Conservation (phyloP, 2,113 vertebrate species). For the Camelus dromedarius region DNA sequence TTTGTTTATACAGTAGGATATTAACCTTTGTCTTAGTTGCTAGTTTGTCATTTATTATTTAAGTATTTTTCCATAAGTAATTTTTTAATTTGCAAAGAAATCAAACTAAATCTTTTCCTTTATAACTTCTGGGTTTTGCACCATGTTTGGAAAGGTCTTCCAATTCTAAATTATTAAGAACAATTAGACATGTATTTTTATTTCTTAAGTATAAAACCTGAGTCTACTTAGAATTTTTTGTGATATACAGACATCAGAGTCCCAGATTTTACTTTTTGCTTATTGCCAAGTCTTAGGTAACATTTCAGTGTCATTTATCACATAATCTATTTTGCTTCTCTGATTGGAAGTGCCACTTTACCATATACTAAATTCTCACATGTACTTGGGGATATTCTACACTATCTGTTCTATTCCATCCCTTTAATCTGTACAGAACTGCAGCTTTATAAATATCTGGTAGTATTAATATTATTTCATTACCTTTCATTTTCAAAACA, state of each 20-base stretch:
- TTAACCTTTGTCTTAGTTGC: background rate
- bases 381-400: conserved; percentile 1
- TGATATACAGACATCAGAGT: background rate
- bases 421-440: background rate
- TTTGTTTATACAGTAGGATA: background rate
- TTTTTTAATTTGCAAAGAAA: background rate
- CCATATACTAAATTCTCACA: conserved; percentile 15
- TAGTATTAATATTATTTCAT: background rate
- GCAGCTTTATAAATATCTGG: background rate
- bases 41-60: background rate
- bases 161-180: background rate
- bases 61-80: background rate
- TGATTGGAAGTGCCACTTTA: background rate
- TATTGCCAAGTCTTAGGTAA: background rate
- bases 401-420: background rate
- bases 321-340: background rate
- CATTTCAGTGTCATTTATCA: background rate
- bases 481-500: conserved; percentile 38
- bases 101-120: background rate
- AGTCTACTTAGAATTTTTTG: background rate
- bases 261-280: background rate
- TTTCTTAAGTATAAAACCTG: conserved; percentile 24
- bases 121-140: background rate
- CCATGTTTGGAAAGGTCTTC: conserved; percentile 1
- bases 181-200: background rate